A percentile compares a stretch with the other conserved stretches of the same genome.
Evolutionary conservation across 2,113 vertebrate genomes (phyloP).

Genomic region (Rhineura floridana): DNA sequence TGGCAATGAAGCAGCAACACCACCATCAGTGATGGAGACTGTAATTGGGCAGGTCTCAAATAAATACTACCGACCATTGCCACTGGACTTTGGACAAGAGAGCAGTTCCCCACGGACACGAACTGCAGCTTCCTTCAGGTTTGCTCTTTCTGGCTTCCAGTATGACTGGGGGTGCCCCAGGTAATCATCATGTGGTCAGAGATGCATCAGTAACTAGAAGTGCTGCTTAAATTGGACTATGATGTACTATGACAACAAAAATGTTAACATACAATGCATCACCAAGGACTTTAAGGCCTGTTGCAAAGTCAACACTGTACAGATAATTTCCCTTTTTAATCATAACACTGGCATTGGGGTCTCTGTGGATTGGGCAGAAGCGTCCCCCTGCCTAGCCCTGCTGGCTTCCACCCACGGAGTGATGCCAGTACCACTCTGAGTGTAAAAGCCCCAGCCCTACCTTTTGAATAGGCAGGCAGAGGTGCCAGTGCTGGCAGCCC

Average conservation of each 20-base stretch:
- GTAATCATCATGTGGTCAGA: neutral
- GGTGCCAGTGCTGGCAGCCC: no score
- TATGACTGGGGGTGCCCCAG: neutral
- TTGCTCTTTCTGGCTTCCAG: neutral
- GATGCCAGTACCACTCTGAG: no score
- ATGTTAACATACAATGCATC: neutral
- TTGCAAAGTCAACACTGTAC: neutral
- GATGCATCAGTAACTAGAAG: neutral
- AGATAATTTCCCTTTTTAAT: neutral
- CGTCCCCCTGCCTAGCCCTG: no score
- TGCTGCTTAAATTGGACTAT: neutral
- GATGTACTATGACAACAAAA: neutral
- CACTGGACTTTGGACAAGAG: no score
- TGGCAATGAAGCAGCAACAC: neutral
- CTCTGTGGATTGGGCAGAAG: no score
- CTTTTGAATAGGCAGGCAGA: no score
- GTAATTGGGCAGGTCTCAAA: neutral
- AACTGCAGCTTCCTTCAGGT: neutral
- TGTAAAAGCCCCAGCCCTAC: no score
- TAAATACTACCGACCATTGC: no score
- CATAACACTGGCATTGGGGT: no score
- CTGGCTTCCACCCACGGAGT: no score
- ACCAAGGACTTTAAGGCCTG: neutral
- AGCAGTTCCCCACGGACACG: no score
- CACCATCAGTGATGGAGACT: neutral